Base-by-base conservation (phyloP, 2,888 invertebrate genomes). In the Agriotes lineatus region DNA sequence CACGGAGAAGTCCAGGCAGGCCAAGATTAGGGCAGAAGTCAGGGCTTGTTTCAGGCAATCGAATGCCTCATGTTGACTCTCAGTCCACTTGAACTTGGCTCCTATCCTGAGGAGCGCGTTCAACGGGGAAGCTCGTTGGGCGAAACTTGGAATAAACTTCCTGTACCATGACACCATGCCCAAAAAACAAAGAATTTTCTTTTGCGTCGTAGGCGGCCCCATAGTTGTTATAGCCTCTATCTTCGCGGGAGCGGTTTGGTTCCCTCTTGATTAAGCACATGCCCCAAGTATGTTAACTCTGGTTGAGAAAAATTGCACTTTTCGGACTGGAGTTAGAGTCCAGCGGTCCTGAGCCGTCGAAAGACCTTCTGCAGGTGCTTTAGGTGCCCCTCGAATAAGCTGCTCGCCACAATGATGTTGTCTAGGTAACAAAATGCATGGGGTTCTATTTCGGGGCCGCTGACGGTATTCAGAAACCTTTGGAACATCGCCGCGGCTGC, bases 401-500 rank as follows among this genome's bases (percentile, higher is more conserved):
- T 39, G 1, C 69, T 63, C 6, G 64, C 45, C 6, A 72, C 42
- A 9, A 67, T 33, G 10, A 72, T 52, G 50, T 70, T 67, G 25
- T 72, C 72, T 4, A 67, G 50, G 37, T 69, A 67, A 67, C 7
- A 16, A 12, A 50, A 50, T 19, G 52, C 69, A 16, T 69, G 50
- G 0, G 72, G 74, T 42, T 76, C 74, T 19, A 76, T 58, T 48
- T 78, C 75, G 7, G 72, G 56, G 0, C 77, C 74, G 3, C 78
- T 52, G n/a, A 78, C 67, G 0, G 19, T 45, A 59, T 79, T 76
- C 35, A 79, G 71, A 10, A 79, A 61, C 0, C 76, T 52, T 50
- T 77, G 75, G 59, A 72, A 78, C 0, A 75, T 77, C 7, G 75
- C 74, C 0, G 76, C 74, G 1, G 77, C 72, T 54, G 72, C 75